Evolutionary conservation across 2,797 vertebrate genomes (phyloP).

Genomic region (Hemibagrus guttatus): DNA sequence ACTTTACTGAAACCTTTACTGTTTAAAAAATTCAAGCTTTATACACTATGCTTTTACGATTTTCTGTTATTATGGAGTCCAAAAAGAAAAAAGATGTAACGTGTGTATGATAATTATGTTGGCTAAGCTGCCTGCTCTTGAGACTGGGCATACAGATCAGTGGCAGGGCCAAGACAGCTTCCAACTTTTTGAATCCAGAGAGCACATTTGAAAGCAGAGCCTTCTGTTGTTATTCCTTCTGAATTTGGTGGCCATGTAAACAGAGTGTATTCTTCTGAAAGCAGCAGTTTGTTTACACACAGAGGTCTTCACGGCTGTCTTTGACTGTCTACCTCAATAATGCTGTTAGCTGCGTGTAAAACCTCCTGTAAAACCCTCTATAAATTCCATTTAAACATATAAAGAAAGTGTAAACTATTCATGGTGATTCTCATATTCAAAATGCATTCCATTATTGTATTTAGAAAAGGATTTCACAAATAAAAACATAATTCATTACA

Average conservation of each 20-base stretch:
- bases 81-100: conserved; percentile 9
- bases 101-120: conserved; percentile 10
- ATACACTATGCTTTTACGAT: background rate
- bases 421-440: background rate
- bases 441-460: background rate
- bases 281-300: conserved; percentile 36
- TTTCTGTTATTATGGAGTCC: background rate
- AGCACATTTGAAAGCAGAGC: conserved; percentile 30
- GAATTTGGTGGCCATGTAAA: conserved; percentile 34
- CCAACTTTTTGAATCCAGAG: conserved; percentile 38
- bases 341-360: conserved; percentile 13
- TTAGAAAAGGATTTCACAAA: background rate
- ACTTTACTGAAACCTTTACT: conserved; percentile 1
- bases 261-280: conserved; percentile 27
- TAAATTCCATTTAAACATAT: background rate
- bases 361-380: background rate
- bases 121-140: background rate
- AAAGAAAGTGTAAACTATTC: background rate
- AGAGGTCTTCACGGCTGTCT: conserved; percentile 23
- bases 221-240: conserved; percentile 33
- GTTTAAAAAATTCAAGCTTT: background rate
- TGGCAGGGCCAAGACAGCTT: conserved; percentile 16
- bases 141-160: conserved; percentile 22
- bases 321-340: conserved; percentile 37
- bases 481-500: background rate